A percentile compares a stretch with the other conserved stretches of the same genome.
Evolutionary conservation across 2,113 vertebrate genomes (phyloP).

Genomic region (Engystomops pustulosus): DNA sequence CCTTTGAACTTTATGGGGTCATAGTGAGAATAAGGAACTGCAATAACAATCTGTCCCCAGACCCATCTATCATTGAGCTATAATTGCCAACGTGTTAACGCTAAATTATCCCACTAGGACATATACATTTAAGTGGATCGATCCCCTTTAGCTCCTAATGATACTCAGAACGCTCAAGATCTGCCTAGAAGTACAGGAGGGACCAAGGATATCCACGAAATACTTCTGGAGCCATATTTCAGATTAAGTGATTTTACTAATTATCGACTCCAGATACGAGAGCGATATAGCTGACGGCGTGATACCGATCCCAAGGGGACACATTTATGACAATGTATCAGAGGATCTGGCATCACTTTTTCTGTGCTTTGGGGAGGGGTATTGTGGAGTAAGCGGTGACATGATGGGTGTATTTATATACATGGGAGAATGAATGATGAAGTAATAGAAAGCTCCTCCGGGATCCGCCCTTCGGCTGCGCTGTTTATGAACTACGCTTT

Average conservation of each 20-base stretch:
- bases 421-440: slow-evolving; percentile 13
- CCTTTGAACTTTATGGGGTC: not conserved
- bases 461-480: slow-evolving; percentile 16
- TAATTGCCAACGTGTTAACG: not conserved
- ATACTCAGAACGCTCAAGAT: not conserved
- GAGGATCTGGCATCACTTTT: not conserved
- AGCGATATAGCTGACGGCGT: not conserved
- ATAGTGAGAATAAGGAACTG: not conserved
- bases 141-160: not conserved
- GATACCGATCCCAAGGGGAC: not conserved
- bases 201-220: not conserved
- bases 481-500: slow-evolving; percentile 45
- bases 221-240: not conserved
- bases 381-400: not conserved
- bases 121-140: not conserved
- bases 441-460: not conserved
- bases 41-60: not conserved
- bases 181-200: not conserved
- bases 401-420: not conserved
- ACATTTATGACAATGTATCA: not conserved
- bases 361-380: not conserved
- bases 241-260: not conserved
- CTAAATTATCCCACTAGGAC: not conserved
- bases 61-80: not conserved
- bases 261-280: not conserved